Evolutionary conservation across 2,113 vertebrate genomes (phyloP).

Genomic region (Tyrannus savana): DNA sequence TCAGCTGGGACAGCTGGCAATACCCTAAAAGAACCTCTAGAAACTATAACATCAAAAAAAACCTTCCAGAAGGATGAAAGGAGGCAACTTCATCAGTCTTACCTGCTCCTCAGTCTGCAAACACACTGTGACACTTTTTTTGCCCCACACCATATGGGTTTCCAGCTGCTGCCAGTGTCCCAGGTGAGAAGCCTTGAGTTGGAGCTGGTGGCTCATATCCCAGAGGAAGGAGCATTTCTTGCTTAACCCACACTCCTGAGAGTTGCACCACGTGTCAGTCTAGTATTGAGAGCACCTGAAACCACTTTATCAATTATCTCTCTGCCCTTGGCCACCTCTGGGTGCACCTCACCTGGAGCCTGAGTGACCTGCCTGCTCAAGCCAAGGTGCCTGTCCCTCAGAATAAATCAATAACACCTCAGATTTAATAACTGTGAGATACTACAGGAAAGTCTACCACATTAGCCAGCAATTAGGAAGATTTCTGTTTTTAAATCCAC

Average conservation of each 20-base stretch:
- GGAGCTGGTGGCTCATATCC: background rate
- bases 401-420: background rate
- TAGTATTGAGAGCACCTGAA: background rate
- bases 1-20: background rate
- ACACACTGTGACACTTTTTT: background rate
- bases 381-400: background rate
- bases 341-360: background rate
- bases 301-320: background rate
- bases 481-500: conserved; percentile 7
- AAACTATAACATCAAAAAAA: background rate
- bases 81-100: background rate
- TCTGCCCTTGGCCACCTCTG: background rate
- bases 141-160: background rate
- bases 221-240: background rate
- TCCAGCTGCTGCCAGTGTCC: background rate
- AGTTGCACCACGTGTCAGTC: background rate
- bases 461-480: conserved; percentile 43
- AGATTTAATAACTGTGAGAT: background rate
- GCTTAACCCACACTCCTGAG: background rate
- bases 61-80: background rate
- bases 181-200: background rate
- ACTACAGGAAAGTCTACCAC: background rate
- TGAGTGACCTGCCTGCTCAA: background rate
- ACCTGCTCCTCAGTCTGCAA: background rate
- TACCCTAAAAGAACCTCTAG: background rate